Evolutionary conservation across 1,140 invertebrate genomes (phyloP).

Genomic region (Chironomus striatipennis): DNA sequence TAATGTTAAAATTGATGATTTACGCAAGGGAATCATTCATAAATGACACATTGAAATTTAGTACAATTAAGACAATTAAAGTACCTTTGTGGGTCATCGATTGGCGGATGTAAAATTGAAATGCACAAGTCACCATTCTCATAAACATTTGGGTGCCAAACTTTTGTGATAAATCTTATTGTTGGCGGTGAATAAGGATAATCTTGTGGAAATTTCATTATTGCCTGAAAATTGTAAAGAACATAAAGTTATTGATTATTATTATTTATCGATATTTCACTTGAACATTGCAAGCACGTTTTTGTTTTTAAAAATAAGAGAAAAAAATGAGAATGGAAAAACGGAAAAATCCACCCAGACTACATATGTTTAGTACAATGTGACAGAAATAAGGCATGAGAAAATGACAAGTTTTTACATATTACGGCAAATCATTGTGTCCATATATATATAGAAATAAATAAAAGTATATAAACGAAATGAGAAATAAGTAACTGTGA

Average conservation of each 20-base stretch:
- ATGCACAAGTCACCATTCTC: conserved; percentile 99
- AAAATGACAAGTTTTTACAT: neutral
- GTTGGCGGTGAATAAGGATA: conserved; percentile 98
- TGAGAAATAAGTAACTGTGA: neutral
- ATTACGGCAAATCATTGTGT: neutral
- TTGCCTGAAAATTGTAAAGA: conserved; percentile 66
- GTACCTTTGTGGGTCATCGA: conserved; percentile 90
- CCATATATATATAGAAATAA: neutral
- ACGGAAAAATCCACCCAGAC: neutral
- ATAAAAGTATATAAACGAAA: neutral
- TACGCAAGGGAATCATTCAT: too few relatives aligned
- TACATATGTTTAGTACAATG: neutral
- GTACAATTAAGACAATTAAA: neutral
- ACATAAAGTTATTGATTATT: conserved; percentile 23
- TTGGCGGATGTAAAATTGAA: conserved; percentile 96
- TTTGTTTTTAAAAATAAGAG: conserved; percentile 1
- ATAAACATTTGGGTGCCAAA: conserved; percentile 99
- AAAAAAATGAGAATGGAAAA: conserved; percentile 10
- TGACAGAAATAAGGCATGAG: conserved; percentile 6
- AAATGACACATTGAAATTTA: too few relatives aligned
- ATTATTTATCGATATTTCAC: conserved; percentile 20
- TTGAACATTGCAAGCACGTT: neutral
- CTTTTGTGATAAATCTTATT: conserved; percentile 96
- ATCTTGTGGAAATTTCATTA: conserved; percentile 95
- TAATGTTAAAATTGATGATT: too few relatives aligned